These are phyloP conservation scores for Atopsyche davidsoni DNA, from an alignment of 1,140 invertebrate genomes.

Conservation along the genomic window DNA sequence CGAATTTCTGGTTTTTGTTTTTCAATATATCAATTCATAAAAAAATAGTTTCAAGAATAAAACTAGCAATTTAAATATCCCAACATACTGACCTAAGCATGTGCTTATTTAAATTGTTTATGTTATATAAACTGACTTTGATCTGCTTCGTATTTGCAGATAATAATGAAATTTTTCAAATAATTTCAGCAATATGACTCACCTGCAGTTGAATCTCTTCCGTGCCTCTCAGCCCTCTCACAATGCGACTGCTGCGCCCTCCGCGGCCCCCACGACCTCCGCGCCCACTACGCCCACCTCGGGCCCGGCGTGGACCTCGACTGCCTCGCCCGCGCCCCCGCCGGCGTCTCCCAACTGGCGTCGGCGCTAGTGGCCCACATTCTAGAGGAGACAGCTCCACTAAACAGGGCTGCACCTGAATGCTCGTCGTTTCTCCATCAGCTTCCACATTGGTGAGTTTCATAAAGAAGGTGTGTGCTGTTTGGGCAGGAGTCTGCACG, in stretches of 20 bases:
- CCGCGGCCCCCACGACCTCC: slow-evolving; percentile 5
- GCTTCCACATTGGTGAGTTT: slow-evolving; percentile 27
- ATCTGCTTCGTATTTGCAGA: too few species aligned
- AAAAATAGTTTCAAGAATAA: too few species aligned
- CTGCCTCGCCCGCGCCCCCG: slow-evolving; percentile 15
- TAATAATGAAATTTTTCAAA: background rate
- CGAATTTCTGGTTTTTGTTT: too few species aligned
- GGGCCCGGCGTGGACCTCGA: slow-evolving; percentile 8
- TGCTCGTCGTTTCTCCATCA: slow-evolving; percentile 24
- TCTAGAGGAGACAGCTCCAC: slow-evolving; percentile 38
- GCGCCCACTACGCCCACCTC: slow-evolving; percentile 5
- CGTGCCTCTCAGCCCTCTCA: slow-evolving; percentile 1
- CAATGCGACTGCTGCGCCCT: slow-evolving; percentile 5
- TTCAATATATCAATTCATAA: too few species aligned
- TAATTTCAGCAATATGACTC: background rate
- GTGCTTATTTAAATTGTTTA: too few species aligned
- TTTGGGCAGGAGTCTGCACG: slow-evolving; percentile 27
- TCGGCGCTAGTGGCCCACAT: background rate
- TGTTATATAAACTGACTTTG: too few species aligned
- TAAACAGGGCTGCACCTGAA: slow-evolving; percentile 34
- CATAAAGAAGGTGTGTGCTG: slow-evolving; percentile 31
- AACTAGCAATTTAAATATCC: too few species aligned
- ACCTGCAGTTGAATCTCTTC: slow-evolving; percentile 29
- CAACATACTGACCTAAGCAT: too few species aligned
- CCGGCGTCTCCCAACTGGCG: slow-evolving; percentile 1